A percentile compares a stretch with the other conserved stretches of the same genome.
Conservation (phyloP, 1,140 invertebrate genomes). For the Pentalonia nigronervosa region DNA sequence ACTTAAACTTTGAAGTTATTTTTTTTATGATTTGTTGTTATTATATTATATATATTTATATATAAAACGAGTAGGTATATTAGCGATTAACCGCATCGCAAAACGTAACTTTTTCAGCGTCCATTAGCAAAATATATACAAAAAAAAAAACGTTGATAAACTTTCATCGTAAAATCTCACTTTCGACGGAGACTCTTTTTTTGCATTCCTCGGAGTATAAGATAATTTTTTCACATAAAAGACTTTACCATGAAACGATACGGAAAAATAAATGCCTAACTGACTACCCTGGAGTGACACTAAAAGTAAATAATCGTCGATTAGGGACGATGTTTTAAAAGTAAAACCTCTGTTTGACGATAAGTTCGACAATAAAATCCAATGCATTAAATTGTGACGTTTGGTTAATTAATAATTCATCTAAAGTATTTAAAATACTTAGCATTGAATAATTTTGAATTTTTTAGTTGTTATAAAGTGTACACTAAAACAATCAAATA, state of each 20-base stretch:
- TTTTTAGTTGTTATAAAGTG: not conserved
- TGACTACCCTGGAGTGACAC: constrained; percentile 28
- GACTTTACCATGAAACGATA: not conserved
- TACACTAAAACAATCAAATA: not conserved
- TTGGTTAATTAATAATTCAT: constrained; percentile 27
- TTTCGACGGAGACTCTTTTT: not conserved
- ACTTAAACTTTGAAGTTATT: constrained; percentile 26
- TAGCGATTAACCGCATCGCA: constrained; percentile 21
- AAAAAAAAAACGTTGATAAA: constrained; percentile 33
- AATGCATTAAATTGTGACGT: not conserved
- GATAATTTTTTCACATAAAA: constrained; percentile 31
- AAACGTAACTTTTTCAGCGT: constrained; percentile 5
- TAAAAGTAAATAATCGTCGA: constrained; percentile 43
- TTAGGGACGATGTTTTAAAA: constrained; percentile 36
- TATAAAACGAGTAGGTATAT: not conserved
- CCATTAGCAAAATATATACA: constrained; percentile 26
- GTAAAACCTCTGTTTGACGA: not conserved
- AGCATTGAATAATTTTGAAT: not conserved
- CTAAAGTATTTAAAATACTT: not conserved
- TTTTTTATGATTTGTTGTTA: constrained; percentile 49
- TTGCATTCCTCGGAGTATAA: not conserved
- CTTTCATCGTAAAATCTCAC: constrained; percentile 49
- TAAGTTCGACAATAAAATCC: too few relatives aligned
- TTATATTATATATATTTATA: not conserved
- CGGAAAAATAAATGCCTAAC: constrained; percentile 37